Evolutionary conservation across 2,797 vertebrate species (phyloP).

Genomic region (Morelia viridis): DNA sequence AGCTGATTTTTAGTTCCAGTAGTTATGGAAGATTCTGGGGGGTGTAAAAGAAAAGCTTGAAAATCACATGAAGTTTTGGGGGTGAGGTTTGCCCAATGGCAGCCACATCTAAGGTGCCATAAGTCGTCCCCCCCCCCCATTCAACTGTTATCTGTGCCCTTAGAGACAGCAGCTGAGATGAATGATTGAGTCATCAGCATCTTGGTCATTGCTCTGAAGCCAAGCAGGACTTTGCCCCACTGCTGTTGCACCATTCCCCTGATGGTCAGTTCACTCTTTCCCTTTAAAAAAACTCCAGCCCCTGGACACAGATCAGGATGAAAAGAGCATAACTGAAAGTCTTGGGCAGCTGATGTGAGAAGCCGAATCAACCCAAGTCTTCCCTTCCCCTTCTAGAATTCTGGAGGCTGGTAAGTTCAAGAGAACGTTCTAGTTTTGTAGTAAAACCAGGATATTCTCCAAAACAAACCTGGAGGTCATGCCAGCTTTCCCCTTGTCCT

Average conservation of each 20-base stretch:
- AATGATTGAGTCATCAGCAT: rapidly evolving
- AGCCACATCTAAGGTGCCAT: neutral
- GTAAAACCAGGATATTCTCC: neutral
- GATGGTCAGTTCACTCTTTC: rapidly evolving
- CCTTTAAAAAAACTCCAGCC: constrained; percentile 1
- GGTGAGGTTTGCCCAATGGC: neutral
- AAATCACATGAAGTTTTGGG: neutral
- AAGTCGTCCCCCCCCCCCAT: neutral
- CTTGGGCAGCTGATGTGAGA: rapidly evolving
- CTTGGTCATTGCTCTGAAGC: neutral
- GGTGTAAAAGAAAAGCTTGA: neutral
- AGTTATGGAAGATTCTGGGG: neutral
- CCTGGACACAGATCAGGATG: neutral
- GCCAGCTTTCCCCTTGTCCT: too few relatives aligned
- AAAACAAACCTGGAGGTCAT: too few relatives aligned
- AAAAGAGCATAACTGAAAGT: neutral
- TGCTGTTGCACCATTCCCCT: neutral
- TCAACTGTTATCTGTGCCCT: neutral
- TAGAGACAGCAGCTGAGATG: neutral
- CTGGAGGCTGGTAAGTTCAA: constrained; percentile 48
- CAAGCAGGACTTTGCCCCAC: neutral
- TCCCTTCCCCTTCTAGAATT: neutral
- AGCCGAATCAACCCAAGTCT: neutral
- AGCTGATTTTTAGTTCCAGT: neutral
- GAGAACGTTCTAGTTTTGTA: neutral